Evolutionary conservation across 2,888 invertebrate genomes (phyloP).

Genomic region (Rotaria socialis): DNA sequence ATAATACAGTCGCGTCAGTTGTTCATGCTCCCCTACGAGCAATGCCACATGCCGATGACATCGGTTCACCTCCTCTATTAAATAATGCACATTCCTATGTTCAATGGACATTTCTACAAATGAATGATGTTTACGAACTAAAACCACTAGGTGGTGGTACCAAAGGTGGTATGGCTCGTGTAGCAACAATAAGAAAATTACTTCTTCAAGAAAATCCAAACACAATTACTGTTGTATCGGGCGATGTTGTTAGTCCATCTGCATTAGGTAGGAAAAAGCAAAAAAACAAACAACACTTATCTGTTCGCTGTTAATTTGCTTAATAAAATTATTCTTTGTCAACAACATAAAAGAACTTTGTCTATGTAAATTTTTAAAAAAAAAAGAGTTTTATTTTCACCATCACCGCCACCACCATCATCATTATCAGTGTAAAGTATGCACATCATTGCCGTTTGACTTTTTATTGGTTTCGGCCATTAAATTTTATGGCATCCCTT

Average conservation of each 20-base stretch:
- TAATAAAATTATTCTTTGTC: too few species aligned
- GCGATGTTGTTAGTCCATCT: slow-evolving; percentile 33
- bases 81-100: background rate
- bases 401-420: too few species aligned
- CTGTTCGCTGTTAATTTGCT: too few species aligned
- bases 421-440: background rate
- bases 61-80: slow-evolving; percentile 9
- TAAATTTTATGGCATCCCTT: too few species aligned
- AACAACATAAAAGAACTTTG: too few species aligned
- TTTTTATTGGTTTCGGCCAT: too few species aligned
- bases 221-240: background rate
- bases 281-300: background rate
- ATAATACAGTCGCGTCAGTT: background rate
- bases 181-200: slow-evolving; percentile 34
- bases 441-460: too few species aligned
- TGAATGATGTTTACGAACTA: slow-evolving; percentile 36
- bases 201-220: slow-evolving; percentile 1
- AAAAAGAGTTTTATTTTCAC: too few species aligned
- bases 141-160: background rate
- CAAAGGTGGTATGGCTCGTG: slow-evolving; percentile 15
- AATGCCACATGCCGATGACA: background rate
- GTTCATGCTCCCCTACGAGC: background rate
- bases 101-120: slow-evolving; percentile 36
- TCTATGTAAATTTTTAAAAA: too few species aligned
- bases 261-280: background rate